Base-by-base conservation (phyloP, 1,140 invertebrate genomes). In the Drosophila yakuba region DNA sequence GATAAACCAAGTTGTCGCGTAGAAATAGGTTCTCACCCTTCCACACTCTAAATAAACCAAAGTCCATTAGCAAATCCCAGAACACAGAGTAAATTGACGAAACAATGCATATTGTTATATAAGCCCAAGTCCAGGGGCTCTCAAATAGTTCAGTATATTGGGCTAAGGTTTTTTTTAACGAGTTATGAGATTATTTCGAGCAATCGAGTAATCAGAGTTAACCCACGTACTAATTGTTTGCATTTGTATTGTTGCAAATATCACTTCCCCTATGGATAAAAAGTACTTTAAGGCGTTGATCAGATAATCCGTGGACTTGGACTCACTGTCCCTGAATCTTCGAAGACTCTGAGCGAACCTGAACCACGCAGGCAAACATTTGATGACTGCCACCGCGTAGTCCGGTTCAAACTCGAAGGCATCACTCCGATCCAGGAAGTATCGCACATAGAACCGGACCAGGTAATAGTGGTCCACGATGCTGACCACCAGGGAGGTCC, bases 11-110 rank as follows among this genome's bases (percentile, higher is more conserved):
- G 90, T 96, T 95, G 80, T 96, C 95, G 3, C 96, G 91, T 1
- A 97, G 92, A 81, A 96, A 95, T 69, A 93, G 94, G 91, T 98
- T 97, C 92, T 98, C 96, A 1, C 96, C 95, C 11, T 96, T 95
- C 61, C 95, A 95, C 48, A 94, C 95, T 84, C 97, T 96, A 59
- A 99, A 96, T n/a, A 99, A 93, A 8, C 98, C 98, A 97, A 98
- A 99, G 94, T 99, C 98, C 96, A 98, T 97, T 91, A 97, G 97
- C 8, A 99, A 95, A 92, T 99, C 98, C 98, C 98, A 99, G 0
- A 95, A 95, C 74, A 97, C 96, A 0, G 96, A 96, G 90, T 97
- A 98, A 32, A 95, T 93, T 0, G 97, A 96, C 95, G 20, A 97
- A 84, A 97, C 84, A 23, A 95, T 94, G 4, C 95, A 93, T 2